These are phyloP conservation scores for Drosophila nikananu DNA, from an alignment of 1,140 invertebrate species.

Conservation along the genomic window DNA sequence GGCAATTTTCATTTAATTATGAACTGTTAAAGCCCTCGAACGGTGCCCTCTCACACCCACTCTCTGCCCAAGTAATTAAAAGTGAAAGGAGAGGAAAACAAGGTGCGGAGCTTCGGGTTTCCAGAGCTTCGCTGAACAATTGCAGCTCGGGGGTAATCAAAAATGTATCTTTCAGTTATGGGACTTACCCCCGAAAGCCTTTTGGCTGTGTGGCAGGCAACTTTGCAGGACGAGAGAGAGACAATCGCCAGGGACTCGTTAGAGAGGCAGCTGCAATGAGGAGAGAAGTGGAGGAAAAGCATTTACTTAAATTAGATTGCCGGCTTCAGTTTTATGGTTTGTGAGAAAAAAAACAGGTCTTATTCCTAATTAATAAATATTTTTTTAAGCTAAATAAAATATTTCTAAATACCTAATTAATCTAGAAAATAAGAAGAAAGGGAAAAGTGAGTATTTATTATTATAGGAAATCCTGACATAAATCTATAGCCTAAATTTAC, in stretches of 20 bases:
- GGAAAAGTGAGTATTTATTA: neutral
- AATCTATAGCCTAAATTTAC: too few relatives aligned
- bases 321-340: neutral
- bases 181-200: conserved; percentile 64
- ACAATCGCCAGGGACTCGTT: conserved; percentile 68
- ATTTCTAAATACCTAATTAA: neutral
- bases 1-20: conserved; percentile 82
- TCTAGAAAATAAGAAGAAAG: accelerated
- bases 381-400: neutral
- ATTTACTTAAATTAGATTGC: conserved; percentile 73
- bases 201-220: neutral
- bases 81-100: conserved; percentile 46
- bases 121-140: conserved; percentile 43
- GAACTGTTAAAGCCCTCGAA: conserved; percentile 53
- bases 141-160: conserved; percentile 65
- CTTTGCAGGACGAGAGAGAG: conserved; percentile 12
- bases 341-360: too few relatives aligned
- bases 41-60: neutral
- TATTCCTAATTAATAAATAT: neutral
- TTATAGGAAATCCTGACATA: too few relatives aligned
- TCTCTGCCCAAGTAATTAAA: conserved; percentile 62
- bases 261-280: conserved; percentile 64
- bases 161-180: conserved; percentile 64
- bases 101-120: conserved; percentile 16
- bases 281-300: conserved; percentile 44